Conservation (phyloP, 2,113 vertebrate genomes). For the Rhinolophus ferrumequinum region DNA sequence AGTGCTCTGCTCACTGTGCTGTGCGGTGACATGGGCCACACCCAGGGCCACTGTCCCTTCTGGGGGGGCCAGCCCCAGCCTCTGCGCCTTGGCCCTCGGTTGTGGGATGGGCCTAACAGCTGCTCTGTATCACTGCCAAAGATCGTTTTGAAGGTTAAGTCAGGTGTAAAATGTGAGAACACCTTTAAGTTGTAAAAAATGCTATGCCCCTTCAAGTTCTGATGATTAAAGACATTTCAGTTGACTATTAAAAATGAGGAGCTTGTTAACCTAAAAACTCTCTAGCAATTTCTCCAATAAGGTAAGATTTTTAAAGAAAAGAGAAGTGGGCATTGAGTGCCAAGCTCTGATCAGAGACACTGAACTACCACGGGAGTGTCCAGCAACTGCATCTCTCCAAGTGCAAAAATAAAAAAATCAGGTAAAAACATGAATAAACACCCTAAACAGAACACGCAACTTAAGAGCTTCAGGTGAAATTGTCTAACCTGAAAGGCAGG, state of each 20-base stretch:
- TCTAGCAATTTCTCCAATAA: neutral
- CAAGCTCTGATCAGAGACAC: neutral
- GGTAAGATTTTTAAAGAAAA: neutral
- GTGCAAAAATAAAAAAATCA: neutral
- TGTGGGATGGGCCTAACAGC: too few species aligned
- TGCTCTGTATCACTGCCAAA: neutral
- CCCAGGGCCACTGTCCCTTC: too few species aligned
- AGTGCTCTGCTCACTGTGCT: too few species aligned
- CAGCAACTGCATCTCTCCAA: neutral
- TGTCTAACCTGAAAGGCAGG: neutral
- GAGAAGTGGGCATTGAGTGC: neutral
- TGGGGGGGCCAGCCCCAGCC: too few species aligned
- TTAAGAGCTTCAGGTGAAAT: neutral
- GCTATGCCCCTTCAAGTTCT: neutral
- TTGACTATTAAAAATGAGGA: neutral
- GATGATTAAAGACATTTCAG: neutral
- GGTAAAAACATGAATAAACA: neutral
- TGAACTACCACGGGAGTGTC: neutral
- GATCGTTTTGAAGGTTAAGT: neutral
- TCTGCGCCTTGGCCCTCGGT: too few species aligned
- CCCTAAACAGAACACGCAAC: neutral
- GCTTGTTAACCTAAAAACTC: neutral
- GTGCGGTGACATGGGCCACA: too few species aligned
- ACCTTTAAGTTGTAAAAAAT: neutral
- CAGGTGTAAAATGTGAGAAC: neutral